phyloP scores from a whole-genome alignment of 2,797 vertebrate species.

The Psittacula echo region DNA sequence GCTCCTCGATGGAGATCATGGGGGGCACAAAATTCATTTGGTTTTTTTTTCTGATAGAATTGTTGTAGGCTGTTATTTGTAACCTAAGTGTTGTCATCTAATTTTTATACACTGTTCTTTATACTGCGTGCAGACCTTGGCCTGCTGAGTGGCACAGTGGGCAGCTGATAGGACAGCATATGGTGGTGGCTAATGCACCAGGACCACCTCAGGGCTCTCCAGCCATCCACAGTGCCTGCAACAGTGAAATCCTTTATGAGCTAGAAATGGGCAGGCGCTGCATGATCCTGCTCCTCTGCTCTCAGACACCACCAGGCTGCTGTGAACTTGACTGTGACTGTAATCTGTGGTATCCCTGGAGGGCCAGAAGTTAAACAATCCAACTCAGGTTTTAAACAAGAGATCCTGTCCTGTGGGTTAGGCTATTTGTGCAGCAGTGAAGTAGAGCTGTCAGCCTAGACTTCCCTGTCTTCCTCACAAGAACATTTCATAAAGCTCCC shows the following conservation, averaged over 20 bases:
- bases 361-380: background rate
- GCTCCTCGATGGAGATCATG: rapidly evolving
- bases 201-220: background rate
- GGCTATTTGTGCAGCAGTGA: background rate
- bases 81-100: background rate
- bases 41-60: background rate
- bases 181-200: rapidly evolving
- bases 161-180: background rate
- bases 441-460: background rate
- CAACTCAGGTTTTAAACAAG: background rate
- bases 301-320: background rate
- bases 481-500: background rate
- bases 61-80: background rate
- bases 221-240: background rate
- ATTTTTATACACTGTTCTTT: background rate
- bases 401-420: background rate
- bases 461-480: background rate
- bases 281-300: background rate
- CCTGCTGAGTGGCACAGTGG: background rate
- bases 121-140: background rate
- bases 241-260: background rate
- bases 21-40: rapidly evolving
- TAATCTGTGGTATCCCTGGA: background rate
- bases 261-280: background rate
- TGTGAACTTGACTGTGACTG: background rate